Evolutionary conservation across 2,113 vertebrate genomes (phyloP), one percentile per base, ranked within the genome.

Genomic region (Hippocampus mohnikei): DNA sequence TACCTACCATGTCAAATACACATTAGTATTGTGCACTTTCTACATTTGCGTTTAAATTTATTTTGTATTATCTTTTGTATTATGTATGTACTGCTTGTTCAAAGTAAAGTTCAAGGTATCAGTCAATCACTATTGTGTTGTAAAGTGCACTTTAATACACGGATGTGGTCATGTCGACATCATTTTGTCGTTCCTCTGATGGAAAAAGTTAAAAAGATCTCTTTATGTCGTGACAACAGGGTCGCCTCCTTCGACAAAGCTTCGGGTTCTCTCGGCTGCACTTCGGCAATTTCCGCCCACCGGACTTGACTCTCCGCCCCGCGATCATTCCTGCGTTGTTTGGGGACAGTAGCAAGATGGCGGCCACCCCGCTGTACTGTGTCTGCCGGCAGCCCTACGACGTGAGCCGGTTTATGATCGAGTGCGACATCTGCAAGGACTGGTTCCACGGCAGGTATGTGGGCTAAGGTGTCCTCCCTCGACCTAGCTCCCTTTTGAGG

Each of bases 341-440:
- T 91, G 87, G 92, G 92, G 90, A 92, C 92, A 92, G 91, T 81
- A 89, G 90, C 91, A 94, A 94, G 92, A 94, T 92, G 93, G 94
- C 94, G 94, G 91, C 94, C 91, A 93, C 91, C 88, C 95, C 95
- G 75, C 94, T 98, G 85, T 98, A 98, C 91, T 97, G 96, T 90
- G 94, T 98, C 89, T 98, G 96, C 94, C 95, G 95, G 93, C 96
- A 96, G 91, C 94, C 95, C 61, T 98, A 98, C 92, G 95, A 98
- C 79, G 96, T 97, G 90, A 96, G 85, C 93, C 95, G 96, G 92
- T 98, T 98, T 90, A 97, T 98, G 96, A 98, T 98, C 90, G 96
- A 98, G 86, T 98, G 96, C 88, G 96, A 98, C 87, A 93, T 94
- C 82, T 98, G 96, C 93, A 97, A 98, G 89, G 96, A 98, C 93